Evolutionary conservation across 2,888 invertebrate genomes (phyloP).

Genomic region (Callimorpha dominula): DNA sequence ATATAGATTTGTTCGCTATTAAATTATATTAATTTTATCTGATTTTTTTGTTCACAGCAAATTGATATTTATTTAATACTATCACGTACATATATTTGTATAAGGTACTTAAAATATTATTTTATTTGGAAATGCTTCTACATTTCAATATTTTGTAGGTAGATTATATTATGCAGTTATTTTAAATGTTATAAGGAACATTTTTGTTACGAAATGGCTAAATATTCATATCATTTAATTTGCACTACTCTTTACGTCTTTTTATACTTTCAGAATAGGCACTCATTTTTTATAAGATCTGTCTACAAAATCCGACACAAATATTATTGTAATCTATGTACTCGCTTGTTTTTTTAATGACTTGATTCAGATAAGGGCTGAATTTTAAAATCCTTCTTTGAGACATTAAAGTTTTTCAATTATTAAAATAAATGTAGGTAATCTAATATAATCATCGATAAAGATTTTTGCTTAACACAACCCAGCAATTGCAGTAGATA

Average conservation of each 20-base stretch:
- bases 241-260: slow-evolving; percentile 2
- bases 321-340: not conserved
- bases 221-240: not conserved
- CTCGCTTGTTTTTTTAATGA: not conserved
- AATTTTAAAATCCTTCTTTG: not conserved
- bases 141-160: not conserved
- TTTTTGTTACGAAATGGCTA: slow-evolving; percentile 6
- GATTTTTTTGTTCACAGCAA: slow-evolving; percentile 30
- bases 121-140: slow-evolving; percentile 17
- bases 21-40: slow-evolving; percentile 8
- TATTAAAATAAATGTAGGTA: too few species aligned
- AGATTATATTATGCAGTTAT: slow-evolving; percentile 21
- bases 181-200: slow-evolving; percentile 8
- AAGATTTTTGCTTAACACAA: not conserved
- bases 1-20: slow-evolving; percentile 1
- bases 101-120: slow-evolving; percentile 15
- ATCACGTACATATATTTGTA: not conserved
- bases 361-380: not conserved
- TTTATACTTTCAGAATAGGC: not conserved
- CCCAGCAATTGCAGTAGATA: not conserved
- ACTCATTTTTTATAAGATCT: not conserved
- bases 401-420: too few species aligned
- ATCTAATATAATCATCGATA: not conserved
- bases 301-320: not conserved
- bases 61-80: slow-evolving; percentile 24